phyloP scores from a whole-genome alignment of 2,888 invertebrate species.

The Plagodis pulveraria region DNA sequence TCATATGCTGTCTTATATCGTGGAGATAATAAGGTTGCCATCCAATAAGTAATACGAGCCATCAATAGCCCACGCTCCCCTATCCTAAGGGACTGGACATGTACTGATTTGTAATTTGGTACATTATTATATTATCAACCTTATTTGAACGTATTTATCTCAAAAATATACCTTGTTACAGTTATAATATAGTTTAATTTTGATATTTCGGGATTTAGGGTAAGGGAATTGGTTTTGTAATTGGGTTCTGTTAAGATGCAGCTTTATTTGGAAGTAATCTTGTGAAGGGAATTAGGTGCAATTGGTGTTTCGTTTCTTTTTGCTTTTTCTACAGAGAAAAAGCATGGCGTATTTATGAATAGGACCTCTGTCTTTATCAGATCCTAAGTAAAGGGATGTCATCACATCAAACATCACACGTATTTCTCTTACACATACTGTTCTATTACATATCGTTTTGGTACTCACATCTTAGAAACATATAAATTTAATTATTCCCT shows the following conservation, averaged over 20 bases:
- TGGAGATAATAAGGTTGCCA: constrained; percentile 41
- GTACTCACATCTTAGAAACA: no score
- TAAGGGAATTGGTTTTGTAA: constrained; percentile 35
- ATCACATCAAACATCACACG: no score
- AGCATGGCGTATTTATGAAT: no score
- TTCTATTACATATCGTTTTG: no score
- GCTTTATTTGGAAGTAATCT: constrained; percentile 13
- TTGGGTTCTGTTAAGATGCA: constrained; percentile 32
- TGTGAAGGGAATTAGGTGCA: constrained; percentile 9
- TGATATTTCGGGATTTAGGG: constrained; percentile 19
- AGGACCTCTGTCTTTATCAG: no score
- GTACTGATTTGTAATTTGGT: constrained; percentile 55
- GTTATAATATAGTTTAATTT: constrained; percentile 6
- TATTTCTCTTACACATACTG: no score
- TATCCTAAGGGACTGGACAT: constrained; percentile 38
- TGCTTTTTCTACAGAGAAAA: no score
- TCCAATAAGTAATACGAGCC: constrained; percentile 42
- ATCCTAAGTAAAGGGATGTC: no score
- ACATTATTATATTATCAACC: constrained; percentile 30
- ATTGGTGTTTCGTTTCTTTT: constrained; percentile 9
- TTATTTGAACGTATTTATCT: constrained; percentile 5
- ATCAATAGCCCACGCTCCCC: constrained; percentile 45
- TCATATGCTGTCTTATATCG: not conserved
- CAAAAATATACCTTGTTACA: constrained; percentile 15
- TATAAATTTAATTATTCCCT: no score